Base-by-base conservation (phyloP, 2,888 invertebrate species). In the Drepana falcataria region DNA sequence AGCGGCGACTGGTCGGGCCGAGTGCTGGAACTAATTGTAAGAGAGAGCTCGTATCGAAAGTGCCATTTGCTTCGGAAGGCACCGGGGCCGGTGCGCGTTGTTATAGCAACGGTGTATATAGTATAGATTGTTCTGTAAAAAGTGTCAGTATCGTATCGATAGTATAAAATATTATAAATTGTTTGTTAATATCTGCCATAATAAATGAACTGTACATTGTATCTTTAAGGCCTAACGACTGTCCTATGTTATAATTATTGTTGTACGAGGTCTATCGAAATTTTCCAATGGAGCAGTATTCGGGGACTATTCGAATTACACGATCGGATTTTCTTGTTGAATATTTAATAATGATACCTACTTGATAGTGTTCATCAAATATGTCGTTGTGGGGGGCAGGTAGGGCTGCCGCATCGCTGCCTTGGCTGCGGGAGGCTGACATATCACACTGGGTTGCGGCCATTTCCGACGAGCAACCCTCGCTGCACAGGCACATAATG, bases 121-220 rank as follows among this genome's bases (percentile, higher is more conserved):
- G 72, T 69, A 68, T 81, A 81, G 75, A 75, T 79, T 74, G 79
- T 83, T 86, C 77, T 85, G 84, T 85, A 84, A 81, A 85, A 82
- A 85, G 75, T 78, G 83, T 81, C 86, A 75, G 81, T 85, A 83
- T 80, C 81, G 73, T 85, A 80, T 84, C 79, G 70, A 79, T 81
- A 79, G 77, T 51, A 40, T 51, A 73, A 77, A 70, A 76, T 73
- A 69, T 21, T 75, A 81, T 81, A 84, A 87, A 87, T 84, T 84
- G 79, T 83, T 87, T 87, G 89, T 91, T 88, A 83, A 89, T 86
- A 88, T 89, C 85, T 90, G 90, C 90, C 90, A 90, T 91, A 90
- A 88, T 89, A 85, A 85, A 74, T 83, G 40, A 85, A 83, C 73
- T 89, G 87, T 90, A 90, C 72, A 88, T 87, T 74, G 85, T 84